Conservation (phyloP, 2,113 vertebrate species). For the Triplophysa dalaica region DNA sequence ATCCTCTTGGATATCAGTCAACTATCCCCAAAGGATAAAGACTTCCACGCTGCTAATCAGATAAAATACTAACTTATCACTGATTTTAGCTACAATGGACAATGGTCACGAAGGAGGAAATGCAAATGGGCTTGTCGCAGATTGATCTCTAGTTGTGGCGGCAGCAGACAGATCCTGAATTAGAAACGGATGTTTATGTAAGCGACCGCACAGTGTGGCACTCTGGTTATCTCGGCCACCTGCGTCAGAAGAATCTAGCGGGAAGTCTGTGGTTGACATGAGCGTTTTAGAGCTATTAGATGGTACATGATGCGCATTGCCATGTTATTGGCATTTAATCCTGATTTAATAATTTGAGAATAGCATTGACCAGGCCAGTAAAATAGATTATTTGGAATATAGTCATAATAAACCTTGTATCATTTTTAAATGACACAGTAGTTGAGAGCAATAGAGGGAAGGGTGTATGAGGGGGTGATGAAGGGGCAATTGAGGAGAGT, state of each 20-base stretch:
- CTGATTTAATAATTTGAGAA: not conserved
- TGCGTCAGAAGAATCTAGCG: conserved; percentile 48
- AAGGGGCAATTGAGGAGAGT: conserved; percentile 37
- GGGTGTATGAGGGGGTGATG: conserved; percentile 22
- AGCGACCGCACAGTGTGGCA: conserved; percentile 41
- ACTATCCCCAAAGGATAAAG: conserved; percentile 37
- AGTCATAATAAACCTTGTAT: not conserved
- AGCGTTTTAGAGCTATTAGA: not conserved
- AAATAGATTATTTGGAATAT: not conserved
- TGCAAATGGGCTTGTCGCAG: conserved; percentile 60
- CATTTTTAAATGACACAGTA: not conserved
- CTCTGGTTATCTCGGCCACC: conserved; percentile 52
- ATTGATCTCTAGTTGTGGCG: conserved; percentile 23
- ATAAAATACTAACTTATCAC: conserved; percentile 59
- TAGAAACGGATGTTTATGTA: conserved; percentile 58
- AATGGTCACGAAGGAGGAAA: conserved; percentile 66
- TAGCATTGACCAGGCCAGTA: not conserved
- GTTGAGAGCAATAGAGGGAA: conserved; percentile 16
- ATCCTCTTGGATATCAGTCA: conserved; percentile 52
- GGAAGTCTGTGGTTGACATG: conserved; percentile 10
- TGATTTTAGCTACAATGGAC: conserved; percentile 60
- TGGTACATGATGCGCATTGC: not conserved
- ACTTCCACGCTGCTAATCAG: conserved; percentile 58
- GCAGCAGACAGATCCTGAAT: conserved; percentile 53
- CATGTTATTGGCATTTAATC: too few species aligned